Evolutionary conservation across 2,888 invertebrate species (phyloP).

Genomic region (Lissocephala sabroskyi): DNA sequence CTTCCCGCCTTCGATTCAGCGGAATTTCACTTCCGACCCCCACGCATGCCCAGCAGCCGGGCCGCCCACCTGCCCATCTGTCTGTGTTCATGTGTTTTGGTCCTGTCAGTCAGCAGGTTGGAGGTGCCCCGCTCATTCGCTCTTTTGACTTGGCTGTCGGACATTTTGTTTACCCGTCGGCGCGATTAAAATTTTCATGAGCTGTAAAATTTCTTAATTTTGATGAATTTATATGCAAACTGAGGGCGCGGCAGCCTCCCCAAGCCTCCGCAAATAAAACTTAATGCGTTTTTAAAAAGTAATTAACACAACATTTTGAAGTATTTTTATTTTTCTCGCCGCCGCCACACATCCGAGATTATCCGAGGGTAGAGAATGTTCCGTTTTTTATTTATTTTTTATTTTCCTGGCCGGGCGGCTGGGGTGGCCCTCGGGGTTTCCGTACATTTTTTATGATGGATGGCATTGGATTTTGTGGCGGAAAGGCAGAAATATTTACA

Average conservation of each 20-base stretch:
- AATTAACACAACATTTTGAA: slow-evolving; percentile 24
- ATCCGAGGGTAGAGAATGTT: too few species aligned
- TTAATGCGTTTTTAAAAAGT: slow-evolving; percentile 24
- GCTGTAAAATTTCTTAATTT: slow-evolving; percentile 59
- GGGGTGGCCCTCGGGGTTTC: too few species aligned
- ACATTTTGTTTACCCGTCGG: slow-evolving; percentile 33
- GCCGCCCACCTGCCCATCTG: too few species aligned
- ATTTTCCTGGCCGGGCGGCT: neutral
- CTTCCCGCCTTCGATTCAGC: slow-evolving; percentile 13
- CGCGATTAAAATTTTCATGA: slow-evolving; percentile 53
- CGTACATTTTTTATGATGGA: too few species aligned
- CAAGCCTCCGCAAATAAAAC: too few species aligned
- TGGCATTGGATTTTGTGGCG: too few species aligned
- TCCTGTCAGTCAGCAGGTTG: too few species aligned
- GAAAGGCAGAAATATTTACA: slow-evolving; percentile 51
- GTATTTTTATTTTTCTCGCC: too few species aligned
- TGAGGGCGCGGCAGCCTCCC: neutral
- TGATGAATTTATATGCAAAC: slow-evolving; percentile 50
- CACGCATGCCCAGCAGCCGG: slow-evolving; percentile 1
- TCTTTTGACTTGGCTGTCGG: neutral
- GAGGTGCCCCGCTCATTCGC: too few species aligned
- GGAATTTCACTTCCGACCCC: slow-evolving; percentile 23
- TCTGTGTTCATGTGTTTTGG: neutral
- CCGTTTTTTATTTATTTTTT: neutral
- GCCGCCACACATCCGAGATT: too few species aligned